Evolutionary conservation across 2,113 vertebrate genomes (phyloP), one percentile per base, ranked within the genome.

Genomic region (Sisor rabdophorus): DNA sequence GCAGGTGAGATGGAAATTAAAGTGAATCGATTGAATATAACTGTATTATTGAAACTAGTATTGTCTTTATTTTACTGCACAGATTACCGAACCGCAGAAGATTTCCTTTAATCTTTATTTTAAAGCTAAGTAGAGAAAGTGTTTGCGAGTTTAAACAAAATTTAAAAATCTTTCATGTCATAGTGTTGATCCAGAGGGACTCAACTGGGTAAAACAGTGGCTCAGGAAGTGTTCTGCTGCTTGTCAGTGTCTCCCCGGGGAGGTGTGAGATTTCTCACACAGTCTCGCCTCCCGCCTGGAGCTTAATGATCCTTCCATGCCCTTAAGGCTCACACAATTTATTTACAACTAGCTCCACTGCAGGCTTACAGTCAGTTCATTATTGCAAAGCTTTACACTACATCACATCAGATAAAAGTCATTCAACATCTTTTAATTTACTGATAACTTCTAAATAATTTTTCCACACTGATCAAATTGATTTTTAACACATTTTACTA

Each of bases 191-290:
- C 22, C 9, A 48, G 44, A 19, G 50, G 22, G 69, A 71, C 50
- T 61, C 22, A 67, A 52, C 73, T 7, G 19, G 60, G 36, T 59
- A 73, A 80, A 80, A 82, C 79, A 77, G 79, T 44, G 77, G 81
- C 36, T 68, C 15, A 0, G 40, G 52, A 19, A 76, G 73, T 54
- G 64, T 79, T 22, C 65, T 5, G 15, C 32, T 56, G 52, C 70
- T 44, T 6, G 13, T 58, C 65, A 77, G 76, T 81, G 32, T 54
- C 63, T 76, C 73, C 52, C 55, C 40, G 79, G 73, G 73, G 55
- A 80, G 78, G 80, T 80, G 83, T 79, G 81, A 84, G 52, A 58
- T 82, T 50, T 80, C 74, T 44, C 73, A 65, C 36, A 9, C 56
- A 44, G 69, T 61, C 69, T 73, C 17, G n/a, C 55, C 59, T 71